phyloP scores from a whole-genome alignment of 2,797 vertebrate species.

The Microchirus variegatus region DNA sequence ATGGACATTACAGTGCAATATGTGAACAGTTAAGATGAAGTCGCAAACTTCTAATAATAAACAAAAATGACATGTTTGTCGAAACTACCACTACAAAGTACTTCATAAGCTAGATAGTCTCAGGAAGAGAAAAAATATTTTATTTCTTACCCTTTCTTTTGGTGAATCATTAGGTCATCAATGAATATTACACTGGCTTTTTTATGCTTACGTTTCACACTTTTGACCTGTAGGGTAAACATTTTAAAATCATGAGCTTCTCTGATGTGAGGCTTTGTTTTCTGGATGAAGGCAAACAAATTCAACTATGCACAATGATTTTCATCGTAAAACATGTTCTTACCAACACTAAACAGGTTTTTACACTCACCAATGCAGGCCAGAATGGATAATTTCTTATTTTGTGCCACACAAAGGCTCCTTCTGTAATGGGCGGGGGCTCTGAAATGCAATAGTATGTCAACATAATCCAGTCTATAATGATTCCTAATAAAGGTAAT shows the following conservation, averaged over 20 bases:
- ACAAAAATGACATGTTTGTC: too few relatives aligned
- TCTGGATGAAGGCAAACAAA: not conserved
- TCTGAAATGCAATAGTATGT: constrained; percentile 69
- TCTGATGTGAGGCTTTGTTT: not conserved
- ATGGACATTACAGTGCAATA: too few relatives aligned
- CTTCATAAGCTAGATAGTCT: too few relatives aligned
- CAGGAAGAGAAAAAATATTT: not conserved
- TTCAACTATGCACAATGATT: not conserved
- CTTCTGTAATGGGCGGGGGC: constrained; percentile 80
- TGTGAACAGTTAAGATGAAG: too few relatives aligned
- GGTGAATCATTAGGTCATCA: constrained; percentile 72
- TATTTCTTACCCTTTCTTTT: constrained; percentile 76
- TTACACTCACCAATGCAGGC: constrained; percentile 90
- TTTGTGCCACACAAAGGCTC: constrained; percentile 92
- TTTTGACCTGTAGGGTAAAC: constrained; percentile 82
- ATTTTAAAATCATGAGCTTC: not conserved
- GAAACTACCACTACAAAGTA: too few relatives aligned
- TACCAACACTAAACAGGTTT: not conserved
- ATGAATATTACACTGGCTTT: constrained; percentile 90
- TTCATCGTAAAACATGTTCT: not conserved
- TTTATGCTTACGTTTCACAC: constrained; percentile 81
- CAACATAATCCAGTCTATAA: not conserved
- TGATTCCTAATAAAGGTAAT: not conserved
- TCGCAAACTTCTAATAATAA: too few relatives aligned
- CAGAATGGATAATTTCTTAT: constrained; percentile 88